Conservation (phyloP, 2,797 vertebrate species). For the Pangasius djambal region DNA sequence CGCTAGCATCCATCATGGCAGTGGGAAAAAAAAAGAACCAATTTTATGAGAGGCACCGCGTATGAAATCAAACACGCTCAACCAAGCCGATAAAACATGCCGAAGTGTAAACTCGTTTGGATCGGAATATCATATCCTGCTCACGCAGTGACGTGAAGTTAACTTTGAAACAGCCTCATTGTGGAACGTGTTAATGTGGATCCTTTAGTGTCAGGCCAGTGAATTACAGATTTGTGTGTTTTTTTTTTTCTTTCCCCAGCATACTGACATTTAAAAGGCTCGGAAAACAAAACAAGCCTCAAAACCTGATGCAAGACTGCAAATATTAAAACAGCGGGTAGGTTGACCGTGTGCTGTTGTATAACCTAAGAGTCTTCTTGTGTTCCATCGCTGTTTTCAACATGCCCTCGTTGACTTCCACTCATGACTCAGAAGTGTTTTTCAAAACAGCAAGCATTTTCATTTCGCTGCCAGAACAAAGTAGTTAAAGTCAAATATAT, state of each 20-base stretch:
- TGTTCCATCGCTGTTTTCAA: neutral
- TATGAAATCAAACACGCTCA: neutral
- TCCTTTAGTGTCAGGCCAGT: neutral
- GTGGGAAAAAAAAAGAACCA: neutral
- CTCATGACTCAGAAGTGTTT: conserved; percentile 8
- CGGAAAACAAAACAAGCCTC: neutral
- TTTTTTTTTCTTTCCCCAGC: neutral
- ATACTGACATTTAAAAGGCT: neutral
- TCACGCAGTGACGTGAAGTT: neutral
- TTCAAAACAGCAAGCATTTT: neutral
- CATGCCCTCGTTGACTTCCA: conserved; percentile 3
- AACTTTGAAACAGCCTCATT: neutral
- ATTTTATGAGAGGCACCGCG: neutral
- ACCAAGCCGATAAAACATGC: neutral
- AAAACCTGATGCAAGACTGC: neutral
- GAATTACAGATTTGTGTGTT: neutral
- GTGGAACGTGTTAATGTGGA: neutral
- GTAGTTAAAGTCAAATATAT: neutral
- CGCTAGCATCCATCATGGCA: neutral
- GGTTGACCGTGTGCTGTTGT: neutral
- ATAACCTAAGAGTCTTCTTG: neutral
- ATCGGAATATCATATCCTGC: neutral
- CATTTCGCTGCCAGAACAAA: neutral
- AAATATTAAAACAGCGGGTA: neutral
- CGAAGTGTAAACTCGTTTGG: neutral